Evolutionary conservation across 1,140 invertebrate species (phyloP), one percentile per base, ranked within the genome.

Genomic region (Drosophila azteca): DNA sequence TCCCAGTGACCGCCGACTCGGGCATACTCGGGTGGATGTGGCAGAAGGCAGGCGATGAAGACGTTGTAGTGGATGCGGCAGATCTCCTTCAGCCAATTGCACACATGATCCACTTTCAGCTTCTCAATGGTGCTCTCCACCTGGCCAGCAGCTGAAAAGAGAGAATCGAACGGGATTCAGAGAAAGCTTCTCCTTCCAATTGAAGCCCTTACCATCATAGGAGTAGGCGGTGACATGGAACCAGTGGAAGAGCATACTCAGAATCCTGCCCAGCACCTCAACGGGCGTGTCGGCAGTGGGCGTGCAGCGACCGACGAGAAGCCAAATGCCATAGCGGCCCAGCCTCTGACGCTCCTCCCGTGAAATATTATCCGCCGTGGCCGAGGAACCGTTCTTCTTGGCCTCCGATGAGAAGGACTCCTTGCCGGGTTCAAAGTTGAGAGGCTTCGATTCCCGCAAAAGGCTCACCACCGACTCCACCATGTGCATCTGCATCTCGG

Each of bases 211-310:
- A 98, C 98, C 97, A 93, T 98, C 97, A 90, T 98, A 98, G 15
- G 98, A 95, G 92, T 97, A 98, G 7, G 98, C 97, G 35, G 98
- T 99, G 66, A 98, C 96, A 93, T 99, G 97, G 93, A 99, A 99
- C 99, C 99, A 99, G 92, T 99, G 98, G 93, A 99, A 99, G 58
- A 99, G 94, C 94, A 98, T 98, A 58, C 97, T 97, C 26, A 99
- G 93, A 74, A 99, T 94, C 77, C 98, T 94, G 17, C 98, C 98
- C 39, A 99, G 93, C 35, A 97, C 95, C 92, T 98, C 96, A 89
- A 96, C 93, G 5, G 97, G 96, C n/a, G 97, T 96, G 74, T 95
- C 95, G 44, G 96, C 93, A 65, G 95, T 95, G 17, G 97, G 97
- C 8, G 96, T 96, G 92, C 98, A 99, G 67, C 99, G 94, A 44